Conservation (phyloP, 2,797 vertebrate species). For the Rhinogobio ventralis region DNA sequence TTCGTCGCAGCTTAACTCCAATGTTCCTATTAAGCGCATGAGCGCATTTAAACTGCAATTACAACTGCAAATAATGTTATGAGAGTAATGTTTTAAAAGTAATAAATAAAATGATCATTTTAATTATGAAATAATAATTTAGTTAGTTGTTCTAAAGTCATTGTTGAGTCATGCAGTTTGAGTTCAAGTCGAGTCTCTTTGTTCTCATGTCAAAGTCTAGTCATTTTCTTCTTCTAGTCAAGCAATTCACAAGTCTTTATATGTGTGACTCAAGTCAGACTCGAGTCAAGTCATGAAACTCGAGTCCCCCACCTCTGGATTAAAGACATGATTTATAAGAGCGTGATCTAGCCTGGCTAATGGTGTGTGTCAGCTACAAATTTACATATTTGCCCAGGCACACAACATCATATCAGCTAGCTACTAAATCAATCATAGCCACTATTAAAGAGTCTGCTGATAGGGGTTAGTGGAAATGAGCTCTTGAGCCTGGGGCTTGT, state of each 20-base stretch:
- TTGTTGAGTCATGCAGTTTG: no score
- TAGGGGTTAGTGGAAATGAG: slow-evolving; percentile 31
- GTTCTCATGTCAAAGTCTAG: no score
- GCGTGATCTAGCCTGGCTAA: slow-evolving; percentile 71
- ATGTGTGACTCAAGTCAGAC: not conserved
- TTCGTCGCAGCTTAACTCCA: no score
- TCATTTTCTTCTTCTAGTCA: no score
- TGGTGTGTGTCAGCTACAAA: slow-evolving; percentile 72
- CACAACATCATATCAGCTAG: slow-evolving; percentile 70
- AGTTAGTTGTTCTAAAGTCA: no score
- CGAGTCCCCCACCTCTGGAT: slow-evolving; percentile 42
- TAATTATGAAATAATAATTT: no score
- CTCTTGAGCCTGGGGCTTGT: slow-evolving; percentile 30
- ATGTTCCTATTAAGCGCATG: no score
- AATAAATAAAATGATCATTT: no score
- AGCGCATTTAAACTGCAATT: no score
- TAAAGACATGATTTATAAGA: slow-evolving; percentile 73
- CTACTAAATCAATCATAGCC: slow-evolving; percentile 61
- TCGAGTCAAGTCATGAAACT: not conserved
- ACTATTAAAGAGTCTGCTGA: slow-evolving; percentile 41
- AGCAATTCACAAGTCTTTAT: not conserved
- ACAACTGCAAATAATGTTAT: no score
- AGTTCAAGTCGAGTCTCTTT: no score
- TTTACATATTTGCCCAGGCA: slow-evolving; percentile 69
- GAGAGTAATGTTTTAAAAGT: no score